phyloP scores from a whole-genome alignment of 2,797 vertebrate genomes.

The Hoplostethus atlanticus region DNA sequence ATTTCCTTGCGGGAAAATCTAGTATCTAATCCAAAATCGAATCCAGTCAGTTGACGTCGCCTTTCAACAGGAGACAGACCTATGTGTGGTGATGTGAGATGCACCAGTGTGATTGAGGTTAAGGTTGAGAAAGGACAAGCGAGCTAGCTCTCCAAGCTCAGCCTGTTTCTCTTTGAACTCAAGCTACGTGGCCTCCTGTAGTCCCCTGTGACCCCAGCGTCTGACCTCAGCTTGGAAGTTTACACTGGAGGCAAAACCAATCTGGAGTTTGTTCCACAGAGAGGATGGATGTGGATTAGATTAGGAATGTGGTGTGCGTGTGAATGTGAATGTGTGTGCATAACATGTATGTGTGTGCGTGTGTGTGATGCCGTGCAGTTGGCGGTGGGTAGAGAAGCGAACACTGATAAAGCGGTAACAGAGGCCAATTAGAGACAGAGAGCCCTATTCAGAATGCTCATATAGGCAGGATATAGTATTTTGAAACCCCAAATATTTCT shows the following conservation, averaged over 20 bases:
- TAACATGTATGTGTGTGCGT: slow-evolving; percentile 11
- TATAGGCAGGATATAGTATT: slow-evolving; percentile 58
- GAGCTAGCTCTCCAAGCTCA: not conserved
- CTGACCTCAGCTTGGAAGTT: slow-evolving; percentile 70
- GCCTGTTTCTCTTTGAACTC: slow-evolving; percentile 59
- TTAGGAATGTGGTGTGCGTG: slow-evolving; percentile 45
- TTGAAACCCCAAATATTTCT: slow-evolving; percentile 48
- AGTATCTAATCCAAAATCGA: too few species aligned
- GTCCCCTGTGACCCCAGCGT: slow-evolving; percentile 51
- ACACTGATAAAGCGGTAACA: slow-evolving; percentile 55
- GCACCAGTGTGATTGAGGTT: not conserved
- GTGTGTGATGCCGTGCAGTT: not conserved
- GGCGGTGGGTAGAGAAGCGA: slow-evolving; percentile 1
- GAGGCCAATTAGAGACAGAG: slow-evolving; percentile 59
- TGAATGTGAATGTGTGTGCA: slow-evolving; percentile 17
- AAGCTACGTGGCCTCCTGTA: slow-evolving; percentile 46
- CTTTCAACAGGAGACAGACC: slow-evolving; percentile 29
- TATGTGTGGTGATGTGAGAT: slow-evolving; percentile 25
- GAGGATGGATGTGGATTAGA: slow-evolving; percentile 67
- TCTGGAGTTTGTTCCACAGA: slow-evolving; percentile 37
- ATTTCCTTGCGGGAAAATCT: not conserved
- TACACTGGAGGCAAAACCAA: slow-evolving; percentile 62
- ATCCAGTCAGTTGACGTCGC: not conserved
- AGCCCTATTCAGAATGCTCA: slow-evolving; percentile 60
- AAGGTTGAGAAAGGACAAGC: slow-evolving; percentile 23